Conservation (phyloP, 2,888 invertebrate species). For the Carcina quercana region DNA sequence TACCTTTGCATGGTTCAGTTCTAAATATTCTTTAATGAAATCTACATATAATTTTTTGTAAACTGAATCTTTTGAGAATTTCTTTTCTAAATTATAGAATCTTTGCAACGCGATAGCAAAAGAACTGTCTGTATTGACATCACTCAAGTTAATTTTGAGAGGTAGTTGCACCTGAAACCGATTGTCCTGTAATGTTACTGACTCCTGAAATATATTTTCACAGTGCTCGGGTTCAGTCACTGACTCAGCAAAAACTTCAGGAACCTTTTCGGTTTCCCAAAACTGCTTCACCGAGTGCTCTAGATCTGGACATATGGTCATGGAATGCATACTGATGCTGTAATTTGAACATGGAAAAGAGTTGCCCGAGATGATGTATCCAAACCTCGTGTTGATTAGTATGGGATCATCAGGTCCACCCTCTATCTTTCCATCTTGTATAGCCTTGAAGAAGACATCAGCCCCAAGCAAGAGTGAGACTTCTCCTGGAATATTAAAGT, state of each 20-base stretch:
- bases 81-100: background rate
- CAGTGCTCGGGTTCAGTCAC: background rate
- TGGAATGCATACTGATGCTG: background rate
- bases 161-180: background rate
- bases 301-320: background rate
- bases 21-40: background rate
- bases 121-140: background rate
- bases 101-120: background rate
- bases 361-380: background rate
- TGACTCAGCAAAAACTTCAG: background rate
- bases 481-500: conserved; percentile 1
- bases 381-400: background rate
- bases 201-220: background rate
- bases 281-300: background rate
- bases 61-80: background rate
- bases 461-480: background rate
- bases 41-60: background rate
- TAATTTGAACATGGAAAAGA: background rate
- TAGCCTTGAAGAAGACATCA: background rate
- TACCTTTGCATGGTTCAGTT: background rate
- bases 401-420: background rate
- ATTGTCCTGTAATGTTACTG: background rate
- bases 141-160: background rate
- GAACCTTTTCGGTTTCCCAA: conserved; percentile 1
- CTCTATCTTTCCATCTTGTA: background rate